Evolutionary conservation across 2,113 vertebrate species (phyloP).

Genomic region (Dissostichus mawsoni): DNA sequence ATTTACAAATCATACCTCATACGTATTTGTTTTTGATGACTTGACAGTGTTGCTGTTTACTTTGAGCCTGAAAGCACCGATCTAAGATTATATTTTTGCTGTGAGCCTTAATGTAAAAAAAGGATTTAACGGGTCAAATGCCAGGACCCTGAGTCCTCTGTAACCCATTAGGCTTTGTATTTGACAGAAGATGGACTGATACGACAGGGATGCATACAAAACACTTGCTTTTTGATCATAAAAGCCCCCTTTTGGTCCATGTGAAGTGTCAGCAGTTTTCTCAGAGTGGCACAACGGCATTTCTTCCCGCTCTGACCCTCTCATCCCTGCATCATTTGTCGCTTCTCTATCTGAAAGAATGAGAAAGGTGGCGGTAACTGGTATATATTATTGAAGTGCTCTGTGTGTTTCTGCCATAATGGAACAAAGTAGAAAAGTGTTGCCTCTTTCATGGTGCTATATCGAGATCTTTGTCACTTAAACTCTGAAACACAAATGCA

Average conservation of each 20-base stretch:
- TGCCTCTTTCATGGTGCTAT: conserved; percentile 53
- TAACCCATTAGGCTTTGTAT: conserved; percentile 38
- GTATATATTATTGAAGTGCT: conserved; percentile 77
- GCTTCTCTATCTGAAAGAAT: conserved; percentile 39
- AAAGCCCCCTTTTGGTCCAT: conserved; percentile 46
- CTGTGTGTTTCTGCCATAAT: conserved; percentile 71
- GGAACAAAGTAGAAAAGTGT: conserved; percentile 79
- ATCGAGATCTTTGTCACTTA: conserved; percentile 59
- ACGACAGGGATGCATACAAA: not conserved
- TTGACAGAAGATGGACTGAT: conserved; percentile 31
- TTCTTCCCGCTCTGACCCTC: conserved; percentile 19
- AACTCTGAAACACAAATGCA: conserved; percentile 22
- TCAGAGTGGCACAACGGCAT: conserved; percentile 35
- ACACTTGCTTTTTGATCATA: conserved; percentile 57
- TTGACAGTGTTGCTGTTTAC: no score
- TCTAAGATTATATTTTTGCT: no score
- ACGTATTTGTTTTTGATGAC: no score
- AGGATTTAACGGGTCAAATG: not conserved
- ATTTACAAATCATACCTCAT: no score
- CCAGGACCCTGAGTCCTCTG: not conserved
- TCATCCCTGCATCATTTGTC: conserved; percentile 60
- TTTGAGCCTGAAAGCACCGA: no score
- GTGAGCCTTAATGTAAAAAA: no score
- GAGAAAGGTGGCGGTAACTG: conserved; percentile 64
- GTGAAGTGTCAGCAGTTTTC: conserved; percentile 60